These are phyloP conservation scores for Phrynocephalus guinanensis DNA, from an alignment of 2,797 vertebrate species.

Conservation along the genomic window DNA sequence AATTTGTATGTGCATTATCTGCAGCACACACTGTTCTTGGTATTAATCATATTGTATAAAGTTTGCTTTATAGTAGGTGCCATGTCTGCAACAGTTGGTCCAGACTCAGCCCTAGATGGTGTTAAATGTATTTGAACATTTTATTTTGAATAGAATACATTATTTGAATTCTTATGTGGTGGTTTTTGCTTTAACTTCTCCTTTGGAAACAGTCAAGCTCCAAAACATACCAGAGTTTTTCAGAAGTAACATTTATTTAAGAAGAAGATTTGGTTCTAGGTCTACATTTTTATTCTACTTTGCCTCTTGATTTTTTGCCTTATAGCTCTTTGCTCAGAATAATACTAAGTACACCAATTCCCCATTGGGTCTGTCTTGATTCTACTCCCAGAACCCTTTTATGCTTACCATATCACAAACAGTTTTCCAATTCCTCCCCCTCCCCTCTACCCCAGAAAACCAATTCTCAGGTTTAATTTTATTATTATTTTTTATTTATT, in stretches of 20 bases:
- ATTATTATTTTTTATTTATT: conserved; percentile 31
- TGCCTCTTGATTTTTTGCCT: neutral
- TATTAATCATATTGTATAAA: conserved; percentile 53
- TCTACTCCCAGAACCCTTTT: neutral
- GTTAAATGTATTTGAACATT: conserved; percentile 18
- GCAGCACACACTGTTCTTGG: neutral
- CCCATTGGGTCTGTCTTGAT: neutral
- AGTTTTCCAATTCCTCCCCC: too few relatives aligned
- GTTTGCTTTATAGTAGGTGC: neutral
- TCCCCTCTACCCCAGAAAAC: neutral
- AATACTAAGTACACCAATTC: neutral
- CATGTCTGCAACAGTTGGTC: neutral
- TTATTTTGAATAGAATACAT: conserved; percentile 2
- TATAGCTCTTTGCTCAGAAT: neutral
- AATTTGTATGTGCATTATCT: neutral
- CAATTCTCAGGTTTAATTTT: conserved; percentile 2
- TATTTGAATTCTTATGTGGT: neutral
- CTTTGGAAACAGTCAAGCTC: neutral
- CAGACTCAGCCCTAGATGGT: neutral
- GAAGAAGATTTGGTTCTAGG: neutral
- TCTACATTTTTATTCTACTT: neutral
- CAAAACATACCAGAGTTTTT: neutral
- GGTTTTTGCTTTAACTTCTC: neutral
- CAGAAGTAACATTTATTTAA: neutral
- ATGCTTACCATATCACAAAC: neutral